phyloP scores from a whole-genome alignment of 2,113 vertebrate species.

The Neotoma lepida region DNA sequence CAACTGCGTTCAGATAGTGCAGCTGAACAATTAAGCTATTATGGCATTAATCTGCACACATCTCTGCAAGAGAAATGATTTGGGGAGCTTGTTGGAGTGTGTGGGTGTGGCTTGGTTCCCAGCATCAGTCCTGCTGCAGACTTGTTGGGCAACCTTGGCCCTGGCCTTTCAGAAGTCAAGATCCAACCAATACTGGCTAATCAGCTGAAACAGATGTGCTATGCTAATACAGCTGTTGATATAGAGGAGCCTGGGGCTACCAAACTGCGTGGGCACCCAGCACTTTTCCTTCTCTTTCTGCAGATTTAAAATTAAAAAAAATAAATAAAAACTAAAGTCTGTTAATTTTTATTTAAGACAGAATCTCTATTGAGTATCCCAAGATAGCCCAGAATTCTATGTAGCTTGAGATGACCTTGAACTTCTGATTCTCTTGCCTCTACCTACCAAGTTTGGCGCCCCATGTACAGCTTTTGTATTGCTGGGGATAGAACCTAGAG shows the following conservation, averaged over 20 bases:
- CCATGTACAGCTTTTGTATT: neutral
- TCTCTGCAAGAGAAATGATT: conserved; percentile 44
- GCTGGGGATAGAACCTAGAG: neutral
- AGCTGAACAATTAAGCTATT: conserved; percentile 59
- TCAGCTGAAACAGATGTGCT: neutral
- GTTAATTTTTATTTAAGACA: neutral
- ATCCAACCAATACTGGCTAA: neutral
- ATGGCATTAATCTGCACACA: conserved; percentile 45
- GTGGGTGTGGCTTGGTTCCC: neutral
- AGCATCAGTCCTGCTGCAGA: neutral
- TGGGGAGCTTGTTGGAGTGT: conserved; percentile 3
- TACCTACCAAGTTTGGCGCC: neutral
- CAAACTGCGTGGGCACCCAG: neutral
- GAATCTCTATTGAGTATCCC: neutral
- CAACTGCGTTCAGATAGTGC: neutral
- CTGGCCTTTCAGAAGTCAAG: neutral
- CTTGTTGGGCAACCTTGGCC: neutral
- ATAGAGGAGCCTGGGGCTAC: neutral
- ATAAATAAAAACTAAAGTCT: neutral
- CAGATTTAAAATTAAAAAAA: neutral
- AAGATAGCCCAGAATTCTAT: neutral
- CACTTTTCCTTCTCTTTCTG: neutral
- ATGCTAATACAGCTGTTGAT: neutral
- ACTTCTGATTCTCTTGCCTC: neutral
- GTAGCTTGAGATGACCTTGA: neutral